Conservation (phyloP, 2,888 invertebrate genomes). For the Drosophila algonquin region DNA sequence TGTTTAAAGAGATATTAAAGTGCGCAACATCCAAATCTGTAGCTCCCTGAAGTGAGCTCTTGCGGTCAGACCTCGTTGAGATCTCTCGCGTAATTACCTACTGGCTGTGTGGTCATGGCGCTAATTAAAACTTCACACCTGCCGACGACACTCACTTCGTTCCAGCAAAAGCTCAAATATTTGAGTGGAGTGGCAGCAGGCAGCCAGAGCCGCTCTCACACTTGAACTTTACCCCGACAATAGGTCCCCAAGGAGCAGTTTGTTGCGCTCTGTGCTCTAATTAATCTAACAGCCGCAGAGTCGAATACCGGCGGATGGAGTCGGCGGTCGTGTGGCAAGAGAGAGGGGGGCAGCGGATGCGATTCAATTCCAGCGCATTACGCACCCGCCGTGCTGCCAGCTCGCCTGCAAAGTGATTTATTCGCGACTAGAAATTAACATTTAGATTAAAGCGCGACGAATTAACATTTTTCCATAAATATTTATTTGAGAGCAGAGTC, state of each 20-base stretch:
- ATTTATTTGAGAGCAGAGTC: slow-evolving; percentile 60
- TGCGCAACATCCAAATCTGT: not conserved
- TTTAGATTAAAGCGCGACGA: slow-evolving; percentile 44
- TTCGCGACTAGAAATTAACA: slow-evolving; percentile 59
- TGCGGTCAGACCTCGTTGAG: not conserved
- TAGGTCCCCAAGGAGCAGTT: slow-evolving; percentile 71
- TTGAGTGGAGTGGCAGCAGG: slow-evolving; percentile 25
- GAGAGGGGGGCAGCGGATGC: not conserved
- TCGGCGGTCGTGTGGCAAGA: not conserved
- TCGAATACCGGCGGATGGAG: not conserved
- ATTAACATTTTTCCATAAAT: slow-evolving; percentile 76
- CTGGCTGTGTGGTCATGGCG: slow-evolving; percentile 25
- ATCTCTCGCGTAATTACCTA: slow-evolving; percentile 51
- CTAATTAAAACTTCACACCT: slow-evolving; percentile 61
- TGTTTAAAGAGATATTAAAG: slow-evolving; percentile 1
- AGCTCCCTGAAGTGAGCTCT: not conserved
- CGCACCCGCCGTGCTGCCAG: slow-evolving; percentile 52
- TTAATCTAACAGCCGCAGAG: slow-evolving; percentile 35
- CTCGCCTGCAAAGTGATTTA: slow-evolving; percentile 63
- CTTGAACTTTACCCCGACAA: slow-evolving; percentile 58
- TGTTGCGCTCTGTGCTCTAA: slow-evolving; percentile 49
- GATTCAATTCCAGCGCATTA: slow-evolving; percentile 55
- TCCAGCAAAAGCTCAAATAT: slow-evolving; percentile 24
- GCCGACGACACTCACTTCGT: slow-evolving; percentile 17
- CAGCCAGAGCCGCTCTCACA: slow-evolving; percentile 3